These are phyloP conservation scores for Sarcophaga bullata DNA, from an alignment of 1,140 invertebrate genomes.

Conservation along the genomic window DNA sequence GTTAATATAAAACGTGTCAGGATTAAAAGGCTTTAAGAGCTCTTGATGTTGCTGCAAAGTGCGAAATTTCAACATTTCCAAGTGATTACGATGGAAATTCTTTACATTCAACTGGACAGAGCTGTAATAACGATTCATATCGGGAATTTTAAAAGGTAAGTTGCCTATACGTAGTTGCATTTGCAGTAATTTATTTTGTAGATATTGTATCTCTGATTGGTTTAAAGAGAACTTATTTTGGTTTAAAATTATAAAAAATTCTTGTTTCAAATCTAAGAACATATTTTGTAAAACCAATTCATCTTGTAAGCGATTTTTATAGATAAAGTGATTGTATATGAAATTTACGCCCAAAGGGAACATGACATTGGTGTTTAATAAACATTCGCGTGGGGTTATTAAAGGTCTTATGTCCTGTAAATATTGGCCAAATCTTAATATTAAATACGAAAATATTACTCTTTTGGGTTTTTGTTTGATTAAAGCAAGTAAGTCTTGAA, in stretches of 20 bases:
- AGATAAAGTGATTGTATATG: slow-evolving; percentile 47
- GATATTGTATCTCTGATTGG: slow-evolving; percentile 44
- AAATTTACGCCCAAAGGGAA: slow-evolving; percentile 55
- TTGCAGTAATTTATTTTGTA: slow-evolving; percentile 46
- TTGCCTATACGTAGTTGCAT: slow-evolving; percentile 53
- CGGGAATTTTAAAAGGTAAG: slow-evolving; percentile 41
- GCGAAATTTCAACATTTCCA: slow-evolving; percentile 47
- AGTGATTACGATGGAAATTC: slow-evolving; percentile 47
- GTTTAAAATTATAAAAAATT: slow-evolving; percentile 48
- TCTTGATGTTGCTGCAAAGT: slow-evolving; percentile 49
- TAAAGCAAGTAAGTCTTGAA: slow-evolving; percentile 45
- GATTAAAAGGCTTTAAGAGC: slow-evolving; percentile 39
- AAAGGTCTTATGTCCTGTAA: neutral
- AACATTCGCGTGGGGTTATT: neutral
- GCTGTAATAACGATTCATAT: slow-evolving; percentile 7
- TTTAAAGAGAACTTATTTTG: slow-evolving; percentile 50
- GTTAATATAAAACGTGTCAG: slow-evolving; percentile 53
- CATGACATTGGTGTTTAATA: slow-evolving; percentile 25
- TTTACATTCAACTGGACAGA: slow-evolving; percentile 39
- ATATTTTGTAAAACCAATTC: slow-evolving; percentile 17
- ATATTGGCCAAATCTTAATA: slow-evolving; percentile 20
- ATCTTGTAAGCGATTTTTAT: slow-evolving; percentile 16
- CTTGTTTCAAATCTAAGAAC: slow-evolving; percentile 45
- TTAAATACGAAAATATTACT: neutral
- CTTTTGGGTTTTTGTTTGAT: slow-evolving; percentile 15